These are phyloP conservation scores for Aphodius sticticus DNA, from an alignment of 2,888 invertebrate species.

Conservation along the genomic window DNA sequence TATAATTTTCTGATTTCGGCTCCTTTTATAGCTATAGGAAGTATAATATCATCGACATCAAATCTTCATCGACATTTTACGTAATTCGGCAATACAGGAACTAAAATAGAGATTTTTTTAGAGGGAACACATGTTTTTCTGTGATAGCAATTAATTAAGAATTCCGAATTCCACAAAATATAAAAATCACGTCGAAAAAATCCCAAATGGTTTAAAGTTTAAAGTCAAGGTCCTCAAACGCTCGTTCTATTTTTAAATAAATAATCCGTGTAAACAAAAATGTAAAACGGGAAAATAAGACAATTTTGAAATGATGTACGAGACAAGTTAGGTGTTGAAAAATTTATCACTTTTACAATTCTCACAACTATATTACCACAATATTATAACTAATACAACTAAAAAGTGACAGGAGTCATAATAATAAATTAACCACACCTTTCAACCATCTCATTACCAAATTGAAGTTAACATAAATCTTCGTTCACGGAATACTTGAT, in stretches of 20 bases:
- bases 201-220: constrained; percentile 4
- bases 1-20: background rate
- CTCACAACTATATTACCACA: too few species aligned
- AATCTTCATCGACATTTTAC: background rate
- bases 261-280: background rate
- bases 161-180: background rate
- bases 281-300: background rate
- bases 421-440: background rate
- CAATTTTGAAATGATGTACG: background rate
- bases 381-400: too few species aligned
- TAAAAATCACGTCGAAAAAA: background rate
- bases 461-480: background rate
- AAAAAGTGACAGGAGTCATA: background rate
- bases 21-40: background rate
- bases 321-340: background rate
- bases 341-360: too few species aligned
- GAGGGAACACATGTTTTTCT: background rate
- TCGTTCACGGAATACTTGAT: background rate
- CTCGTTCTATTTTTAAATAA: background rate
- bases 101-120: background rate
- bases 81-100: background rate
- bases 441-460: background rate
- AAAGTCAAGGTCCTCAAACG: background rate
- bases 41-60: background rate
- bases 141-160: background rate